Conservation (phyloP, 2,113 vertebrate species). For the Stegostoma tigrinum region DNA sequence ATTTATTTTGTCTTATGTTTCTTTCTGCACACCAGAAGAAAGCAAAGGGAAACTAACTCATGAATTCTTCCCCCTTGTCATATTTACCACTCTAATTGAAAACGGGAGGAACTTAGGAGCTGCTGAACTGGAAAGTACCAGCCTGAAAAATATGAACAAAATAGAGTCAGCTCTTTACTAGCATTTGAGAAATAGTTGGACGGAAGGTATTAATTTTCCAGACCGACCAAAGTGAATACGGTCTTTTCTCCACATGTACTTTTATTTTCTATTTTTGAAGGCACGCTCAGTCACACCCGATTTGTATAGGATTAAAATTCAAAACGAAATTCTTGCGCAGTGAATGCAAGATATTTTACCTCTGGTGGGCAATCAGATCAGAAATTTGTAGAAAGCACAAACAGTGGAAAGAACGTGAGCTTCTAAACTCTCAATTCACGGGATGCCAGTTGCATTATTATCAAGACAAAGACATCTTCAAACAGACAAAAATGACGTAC, state of each 20-base stretch:
- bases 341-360: not conserved
- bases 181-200: not conserved
- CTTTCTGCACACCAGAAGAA: not conserved
- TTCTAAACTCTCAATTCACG: not conserved
- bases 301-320: not conserved
- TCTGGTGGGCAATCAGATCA: not conserved
- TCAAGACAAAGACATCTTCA: not conserved
- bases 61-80: not conserved
- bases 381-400: not conserved
- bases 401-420: not conserved
- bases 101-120: not conserved
- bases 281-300: not conserved
- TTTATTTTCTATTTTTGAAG: not conserved
- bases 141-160: not conserved
- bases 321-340: not conserved
- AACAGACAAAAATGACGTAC: not conserved
- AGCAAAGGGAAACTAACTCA: not conserved
- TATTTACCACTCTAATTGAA: not conserved
- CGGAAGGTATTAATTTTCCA: not conserved
- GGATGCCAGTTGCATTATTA: not conserved
- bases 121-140: not conserved
- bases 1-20: not conserved
- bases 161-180: not conserved
- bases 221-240: not conserved
- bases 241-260: not conserved